These are phyloP conservation scores for Serinus canaria DNA, from an alignment of 2,113 vertebrate species.

Conservation along the genomic window DNA sequence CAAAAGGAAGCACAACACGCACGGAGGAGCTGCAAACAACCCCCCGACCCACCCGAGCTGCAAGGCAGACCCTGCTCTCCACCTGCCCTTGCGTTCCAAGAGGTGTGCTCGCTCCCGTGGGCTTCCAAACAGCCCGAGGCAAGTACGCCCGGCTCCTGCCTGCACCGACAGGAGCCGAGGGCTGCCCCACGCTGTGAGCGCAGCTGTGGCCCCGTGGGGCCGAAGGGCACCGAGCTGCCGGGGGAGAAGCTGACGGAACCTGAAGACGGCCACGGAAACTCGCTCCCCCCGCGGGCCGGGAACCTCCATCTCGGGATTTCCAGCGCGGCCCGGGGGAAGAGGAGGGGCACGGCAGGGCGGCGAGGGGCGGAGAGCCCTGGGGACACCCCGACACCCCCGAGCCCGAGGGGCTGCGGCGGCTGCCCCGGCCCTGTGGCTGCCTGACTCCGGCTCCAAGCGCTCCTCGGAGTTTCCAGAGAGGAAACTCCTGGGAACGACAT, in stretches of 20 bases:
- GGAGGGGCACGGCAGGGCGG: not conserved
- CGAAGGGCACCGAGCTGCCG: not conserved
- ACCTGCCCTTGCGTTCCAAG: not conserved
- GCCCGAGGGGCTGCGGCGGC: not conserved
- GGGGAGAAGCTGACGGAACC: not conserved
- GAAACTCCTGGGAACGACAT: constrained; percentile 42
- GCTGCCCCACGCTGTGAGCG: not conserved
- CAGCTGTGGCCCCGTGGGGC: not conserved
- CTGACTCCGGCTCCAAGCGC: not conserved
- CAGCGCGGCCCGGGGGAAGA: not conserved
- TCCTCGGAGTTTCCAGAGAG: constrained; percentile 38
- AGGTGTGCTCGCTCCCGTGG: not conserved
- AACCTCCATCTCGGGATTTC: not conserved
- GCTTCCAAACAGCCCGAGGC: not conserved
- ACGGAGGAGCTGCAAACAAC: not conserved
- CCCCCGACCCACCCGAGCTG: not conserved
- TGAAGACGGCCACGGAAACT: not conserved
- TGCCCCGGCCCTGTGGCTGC: not conserved
- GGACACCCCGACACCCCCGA: not conserved
- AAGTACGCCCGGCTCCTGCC: not conserved
- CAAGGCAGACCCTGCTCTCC: not conserved
- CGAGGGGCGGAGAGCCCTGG: not conserved
- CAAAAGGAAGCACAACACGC: constrained; percentile 9
- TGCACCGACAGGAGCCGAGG: not conserved
- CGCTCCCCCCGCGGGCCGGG: not conserved